These are phyloP conservation scores for Periplaneta americana DNA, from an alignment of 1,140 invertebrate species.

Conservation along the genomic window DNA sequence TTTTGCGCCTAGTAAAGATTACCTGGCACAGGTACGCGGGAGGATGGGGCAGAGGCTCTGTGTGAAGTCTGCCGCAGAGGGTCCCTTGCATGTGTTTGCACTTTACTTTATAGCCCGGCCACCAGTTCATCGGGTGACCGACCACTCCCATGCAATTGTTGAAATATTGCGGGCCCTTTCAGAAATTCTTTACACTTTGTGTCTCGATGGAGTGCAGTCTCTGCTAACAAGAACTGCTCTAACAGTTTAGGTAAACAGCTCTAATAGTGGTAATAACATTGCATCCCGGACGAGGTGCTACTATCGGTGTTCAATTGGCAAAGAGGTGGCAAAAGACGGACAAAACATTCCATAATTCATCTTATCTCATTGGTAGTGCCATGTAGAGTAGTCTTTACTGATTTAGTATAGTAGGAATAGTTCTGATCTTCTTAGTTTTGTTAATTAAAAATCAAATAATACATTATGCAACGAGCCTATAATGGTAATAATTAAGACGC, in stretches of 20 bases:
- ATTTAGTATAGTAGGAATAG: no score
- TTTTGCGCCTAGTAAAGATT: background rate
- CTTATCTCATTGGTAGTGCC: no score
- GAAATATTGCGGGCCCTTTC: background rate
- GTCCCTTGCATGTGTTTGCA: background rate
- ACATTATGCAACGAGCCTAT: no score
- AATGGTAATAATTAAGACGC: no score
- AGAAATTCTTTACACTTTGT: background rate
- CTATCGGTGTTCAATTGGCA: background rate
- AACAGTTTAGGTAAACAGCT: background rate
- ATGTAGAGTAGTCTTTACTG: no score
- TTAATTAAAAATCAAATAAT: no score
- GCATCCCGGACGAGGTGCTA: background rate
- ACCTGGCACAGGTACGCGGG: background rate
- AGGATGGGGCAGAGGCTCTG: background rate
- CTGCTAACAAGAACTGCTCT: background rate
- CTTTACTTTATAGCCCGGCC: background rate
- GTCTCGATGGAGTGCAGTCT: background rate
- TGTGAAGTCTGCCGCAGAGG: background rate
- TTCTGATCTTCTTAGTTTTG: no score
- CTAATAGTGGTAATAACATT: background rate
- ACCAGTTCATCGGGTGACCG: background rate
- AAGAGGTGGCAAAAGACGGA: no score
- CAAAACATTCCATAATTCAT: no score
- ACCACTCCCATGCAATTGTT: background rate